Conservation (phyloP, 2,888 invertebrate species). For the Lamproptera curius region DNA sequence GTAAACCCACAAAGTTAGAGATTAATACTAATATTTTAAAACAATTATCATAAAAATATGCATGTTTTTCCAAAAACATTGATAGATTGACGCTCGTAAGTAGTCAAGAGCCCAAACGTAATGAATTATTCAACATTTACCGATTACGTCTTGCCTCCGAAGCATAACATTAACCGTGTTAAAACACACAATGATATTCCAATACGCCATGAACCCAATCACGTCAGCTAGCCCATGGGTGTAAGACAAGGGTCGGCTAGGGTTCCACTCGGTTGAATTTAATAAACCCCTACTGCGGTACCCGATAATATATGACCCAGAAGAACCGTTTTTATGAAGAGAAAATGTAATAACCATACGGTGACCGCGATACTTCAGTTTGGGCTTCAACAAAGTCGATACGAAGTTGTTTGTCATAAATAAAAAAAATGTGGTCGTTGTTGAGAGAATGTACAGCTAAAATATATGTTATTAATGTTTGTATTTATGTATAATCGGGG, state of each 20-base stretch:
- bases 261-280: conserved; percentile 44
- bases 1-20: too few relatives aligned
- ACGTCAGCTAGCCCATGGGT: conserved; percentile 28
- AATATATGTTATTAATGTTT: background rate
- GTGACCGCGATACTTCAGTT: conserved; percentile 2
- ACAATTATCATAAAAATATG: too few relatives aligned
- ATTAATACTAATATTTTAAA: too few relatives aligned
- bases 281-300: conserved; percentile 32
- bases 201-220: background rate
- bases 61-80: too few relatives aligned
- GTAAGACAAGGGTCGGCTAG: conserved; percentile 39
- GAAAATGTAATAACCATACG: conserved; percentile 14
- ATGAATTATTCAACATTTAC: too few relatives aligned
- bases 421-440: background rate
- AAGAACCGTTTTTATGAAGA: conserved; percentile 16
- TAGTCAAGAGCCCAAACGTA: too few relatives aligned
- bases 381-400: conserved; percentile 4
- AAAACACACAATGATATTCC: too few relatives aligned
- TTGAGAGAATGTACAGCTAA: background rate
- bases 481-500: background rate
- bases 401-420: background rate
- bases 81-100: too few relatives aligned
- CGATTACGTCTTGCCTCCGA: too few relatives aligned
- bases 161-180: too few relatives aligned
- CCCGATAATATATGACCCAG: conserved; percentile 22